Evolutionary conservation across 2,888 invertebrate genomes (phyloP).

Genomic region (Aleiodes testaceus): DNA sequence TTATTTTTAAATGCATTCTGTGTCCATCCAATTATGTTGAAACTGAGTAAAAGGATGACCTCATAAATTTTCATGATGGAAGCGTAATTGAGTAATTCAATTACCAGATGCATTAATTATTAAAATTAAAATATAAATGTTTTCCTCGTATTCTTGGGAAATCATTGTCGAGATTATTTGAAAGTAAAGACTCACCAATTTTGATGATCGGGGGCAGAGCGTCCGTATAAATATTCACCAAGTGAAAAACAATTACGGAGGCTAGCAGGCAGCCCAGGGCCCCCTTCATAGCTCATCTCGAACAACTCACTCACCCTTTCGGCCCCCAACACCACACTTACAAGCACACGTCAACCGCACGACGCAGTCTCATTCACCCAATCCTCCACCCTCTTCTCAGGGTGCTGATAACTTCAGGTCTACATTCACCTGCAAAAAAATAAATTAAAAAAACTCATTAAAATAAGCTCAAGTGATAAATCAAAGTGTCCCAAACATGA

Average conservation of each 20-base stretch:
- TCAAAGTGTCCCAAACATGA: no score
- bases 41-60: no score
- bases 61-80: no score
- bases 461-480: not conserved
- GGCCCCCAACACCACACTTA: constrained; percentile 55
- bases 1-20: no score
- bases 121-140: not conserved
- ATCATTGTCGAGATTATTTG: not conserved
- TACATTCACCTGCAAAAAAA: constrained; percentile 54
- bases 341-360: constrained; percentile 52
- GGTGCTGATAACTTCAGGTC: constrained; percentile 32
- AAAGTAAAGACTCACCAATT: constrained; percentile 64
- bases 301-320: constrained; percentile 63
- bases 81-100: no score
- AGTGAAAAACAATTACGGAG: constrained; percentile 66
- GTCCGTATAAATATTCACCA: constrained; percentile 62
- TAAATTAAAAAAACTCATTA: not conserved
- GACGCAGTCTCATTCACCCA: constrained; percentile 36
- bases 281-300: constrained; percentile 73
- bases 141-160: not conserved
- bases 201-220: constrained; percentile 69
- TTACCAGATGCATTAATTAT: not conserved
- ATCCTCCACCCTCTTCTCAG: constrained; percentile 35
- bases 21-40: no score
- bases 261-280: constrained; percentile 70